Evolutionary conservation across 1,140 invertebrate species (phyloP), one percentile per base, ranked within the genome.

Genomic region (Pantala flavescens): DNA sequence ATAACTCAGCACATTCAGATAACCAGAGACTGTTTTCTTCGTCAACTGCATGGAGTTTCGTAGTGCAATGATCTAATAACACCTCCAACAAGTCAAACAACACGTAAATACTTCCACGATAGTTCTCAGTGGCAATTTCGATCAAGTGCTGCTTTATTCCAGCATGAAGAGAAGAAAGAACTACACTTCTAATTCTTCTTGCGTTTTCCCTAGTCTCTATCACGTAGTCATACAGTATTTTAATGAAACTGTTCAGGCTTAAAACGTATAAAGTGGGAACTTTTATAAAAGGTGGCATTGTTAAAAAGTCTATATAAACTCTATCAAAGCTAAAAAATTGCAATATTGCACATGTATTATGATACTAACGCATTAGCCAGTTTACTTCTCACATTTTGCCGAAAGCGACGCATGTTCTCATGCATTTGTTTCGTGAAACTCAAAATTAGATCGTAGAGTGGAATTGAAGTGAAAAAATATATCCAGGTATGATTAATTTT

Each of bases 111-210:
- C 72, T 73, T 16, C 63, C 23, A 71, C 71, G 72, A 70, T 71
- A 75, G 36, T 73, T 70, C 75, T 49, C 28, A 21, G 76, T 76
- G 9, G 76, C 74, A 23, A 75, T 63, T 19, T 74, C 49, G 23
- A 76, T 42, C n/a, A 76, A 70, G 23, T 76, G 74, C 49, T 76
- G 74, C 23, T 73, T 49, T 24, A 76, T 76, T 19, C 74, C 76
- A 21, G 76, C 73, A 73, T 74, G 74, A 16, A 76, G 70, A 16
- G 75, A 76, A 7, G 75, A 74, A 55, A 49, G 73, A 24, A 76
- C 24, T 23, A 76, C 21, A 21, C 42, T 74, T 71, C 75, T 63
- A 21, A 76, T 28, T 14, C 71, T 71, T 23, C 73, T 71, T 42
- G 74, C 71, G 19, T 24, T 49, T 14, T 71, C 24, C 14, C 36